These are phyloP conservation scores for Noctua janthina DNA, from an alignment of 2,888 invertebrate species.

Conservation along the genomic window DNA sequence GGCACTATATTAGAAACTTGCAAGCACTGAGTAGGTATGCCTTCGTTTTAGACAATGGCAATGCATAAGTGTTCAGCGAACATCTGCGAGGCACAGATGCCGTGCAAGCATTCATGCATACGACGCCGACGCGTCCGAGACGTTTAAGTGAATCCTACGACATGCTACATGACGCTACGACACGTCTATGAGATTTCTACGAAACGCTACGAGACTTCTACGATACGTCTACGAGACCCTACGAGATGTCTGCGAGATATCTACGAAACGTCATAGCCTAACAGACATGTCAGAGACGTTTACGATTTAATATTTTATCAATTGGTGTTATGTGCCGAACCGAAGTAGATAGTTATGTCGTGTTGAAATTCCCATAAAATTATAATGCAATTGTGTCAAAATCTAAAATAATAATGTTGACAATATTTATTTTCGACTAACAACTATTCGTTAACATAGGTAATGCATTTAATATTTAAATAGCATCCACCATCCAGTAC, in stretches of 20 bases:
- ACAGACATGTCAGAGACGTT: not conserved
- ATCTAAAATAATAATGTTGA: slow-evolving; percentile 13
- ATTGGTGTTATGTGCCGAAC: not conserved
- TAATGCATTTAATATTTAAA: slow-evolving; percentile 30
- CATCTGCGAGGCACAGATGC: not conserved
- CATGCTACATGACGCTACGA: not conserved
- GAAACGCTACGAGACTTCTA: not conserved
- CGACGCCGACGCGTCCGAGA: not conserved
- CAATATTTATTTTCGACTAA: slow-evolving; percentile 38
- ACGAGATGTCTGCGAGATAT: not conserved
- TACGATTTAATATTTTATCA: not conserved
- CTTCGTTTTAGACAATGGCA: not conserved
- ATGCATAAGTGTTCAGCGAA: not conserved
- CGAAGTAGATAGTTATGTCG: not conserved
- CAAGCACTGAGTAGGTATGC: not conserved
- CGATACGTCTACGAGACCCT: not conserved
- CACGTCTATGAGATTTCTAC: not conserved
- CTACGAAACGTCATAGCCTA: not conserved
- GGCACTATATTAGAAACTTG: not conserved
- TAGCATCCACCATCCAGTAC: not conserved
- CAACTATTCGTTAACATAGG: slow-evolving; percentile 31
- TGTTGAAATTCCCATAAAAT: slow-evolving; percentile 1
- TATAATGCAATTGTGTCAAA: slow-evolving; percentile 20
- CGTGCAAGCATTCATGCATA: not conserved
- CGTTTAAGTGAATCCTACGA: not conserved